These are phyloP conservation scores for Campoletis raptor DNA, from an alignment of 2,888 invertebrate species.

Conservation along the genomic window DNA sequence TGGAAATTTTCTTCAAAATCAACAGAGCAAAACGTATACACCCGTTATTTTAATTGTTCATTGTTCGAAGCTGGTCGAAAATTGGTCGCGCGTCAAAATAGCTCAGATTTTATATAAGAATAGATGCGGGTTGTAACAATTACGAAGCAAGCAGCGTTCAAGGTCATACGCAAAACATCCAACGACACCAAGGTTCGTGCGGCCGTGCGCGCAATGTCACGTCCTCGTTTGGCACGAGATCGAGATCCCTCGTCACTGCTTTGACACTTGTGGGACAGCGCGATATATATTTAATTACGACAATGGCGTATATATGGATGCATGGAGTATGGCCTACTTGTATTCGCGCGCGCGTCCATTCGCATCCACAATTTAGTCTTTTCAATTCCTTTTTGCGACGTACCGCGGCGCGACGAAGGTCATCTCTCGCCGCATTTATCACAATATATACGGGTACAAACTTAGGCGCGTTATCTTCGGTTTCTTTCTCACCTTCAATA, in stretches of 20 bases:
- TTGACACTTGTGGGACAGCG: slow-evolving; percentile 29
- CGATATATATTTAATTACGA: neutral
- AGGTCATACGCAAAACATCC: slow-evolving; percentile 70
- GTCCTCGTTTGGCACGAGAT: slow-evolving; percentile 70
- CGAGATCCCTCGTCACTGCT: slow-evolving; percentile 6
- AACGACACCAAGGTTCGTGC: slow-evolving; percentile 70
- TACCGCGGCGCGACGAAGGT: too few species aligned
- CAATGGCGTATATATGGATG: too few species aligned
- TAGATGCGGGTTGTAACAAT: slow-evolving; percentile 75
- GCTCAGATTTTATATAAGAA: neutral
- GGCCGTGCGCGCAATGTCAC: slow-evolving; percentile 72
- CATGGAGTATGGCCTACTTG: too few species aligned
- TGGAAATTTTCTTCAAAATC: too few species aligned
- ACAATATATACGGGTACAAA: neutral
- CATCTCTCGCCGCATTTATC: too few species aligned
- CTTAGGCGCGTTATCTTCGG: neutral
- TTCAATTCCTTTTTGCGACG: too few species aligned
- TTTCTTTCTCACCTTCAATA: neutral
- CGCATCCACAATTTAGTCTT: too few species aligned
- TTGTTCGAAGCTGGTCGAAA: too few species aligned
- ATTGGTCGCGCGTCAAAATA: neutral
- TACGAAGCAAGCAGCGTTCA: slow-evolving; percentile 74
- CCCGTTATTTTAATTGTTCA: too few species aligned
- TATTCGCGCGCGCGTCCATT: too few species aligned
- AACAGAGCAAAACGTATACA: too few species aligned